These are phyloP conservation scores for Steatocranus sp. DNA, from an alignment of 2,797 vertebrate species.

Conservation along the genomic window DNA sequence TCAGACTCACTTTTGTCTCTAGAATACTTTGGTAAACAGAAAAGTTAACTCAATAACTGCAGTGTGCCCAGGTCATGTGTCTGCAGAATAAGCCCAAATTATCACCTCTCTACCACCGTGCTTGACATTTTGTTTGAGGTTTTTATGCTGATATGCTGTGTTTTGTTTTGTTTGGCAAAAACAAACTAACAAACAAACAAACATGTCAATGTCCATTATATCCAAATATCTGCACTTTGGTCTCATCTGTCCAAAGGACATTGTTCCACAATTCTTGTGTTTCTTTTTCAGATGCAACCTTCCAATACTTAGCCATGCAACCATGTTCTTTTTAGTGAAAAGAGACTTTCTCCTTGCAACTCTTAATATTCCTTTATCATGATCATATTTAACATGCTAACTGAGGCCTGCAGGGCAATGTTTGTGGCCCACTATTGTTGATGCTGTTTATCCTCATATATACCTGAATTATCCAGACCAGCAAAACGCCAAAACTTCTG, in stretches of 20 bases:
- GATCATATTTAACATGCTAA: background rate
- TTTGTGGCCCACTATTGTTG: background rate
- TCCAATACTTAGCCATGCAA: background rate
- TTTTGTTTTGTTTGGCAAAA: background rate
- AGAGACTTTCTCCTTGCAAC: background rate
- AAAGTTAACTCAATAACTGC: background rate
- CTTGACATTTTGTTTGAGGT: background rate
- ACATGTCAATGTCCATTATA: background rate
- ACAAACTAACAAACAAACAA: background rate
- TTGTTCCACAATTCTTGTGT: background rate
- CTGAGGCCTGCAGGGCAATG: background rate
- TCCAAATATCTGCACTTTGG: background rate
- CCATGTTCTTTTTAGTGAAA: background rate
- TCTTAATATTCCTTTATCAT: background rate
- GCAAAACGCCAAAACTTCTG: background rate
- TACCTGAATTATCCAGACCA: background rate
- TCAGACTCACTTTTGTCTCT: background rate
- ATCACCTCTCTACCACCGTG: background rate
- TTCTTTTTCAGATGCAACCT: background rate
- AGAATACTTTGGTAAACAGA: background rate
- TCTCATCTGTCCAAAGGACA: background rate
- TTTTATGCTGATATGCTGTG: background rate
- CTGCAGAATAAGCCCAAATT: background rate
- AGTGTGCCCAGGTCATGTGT: background rate
- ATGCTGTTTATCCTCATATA: accelerated